Conservation (phyloP, 1,140 invertebrate genomes). For the Belonocnema kinseyi region DNA sequence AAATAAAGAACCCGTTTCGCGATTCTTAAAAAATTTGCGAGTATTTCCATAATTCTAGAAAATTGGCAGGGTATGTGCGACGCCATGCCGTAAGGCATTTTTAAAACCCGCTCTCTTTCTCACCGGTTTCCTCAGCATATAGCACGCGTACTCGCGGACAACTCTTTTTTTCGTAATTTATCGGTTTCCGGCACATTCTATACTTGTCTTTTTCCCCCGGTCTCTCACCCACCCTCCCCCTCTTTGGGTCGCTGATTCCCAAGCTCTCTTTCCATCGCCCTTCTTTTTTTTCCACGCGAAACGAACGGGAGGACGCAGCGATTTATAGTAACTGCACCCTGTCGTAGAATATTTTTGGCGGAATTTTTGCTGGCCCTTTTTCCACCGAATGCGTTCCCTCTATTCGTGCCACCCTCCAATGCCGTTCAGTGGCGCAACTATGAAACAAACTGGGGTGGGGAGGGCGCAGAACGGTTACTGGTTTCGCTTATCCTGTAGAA, state of each 20-base stretch:
- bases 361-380: conserved; percentile 59
- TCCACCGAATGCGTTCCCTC: conserved; percentile 51
- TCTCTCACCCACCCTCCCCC: conserved; percentile 6
- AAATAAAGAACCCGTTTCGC: not conserved
- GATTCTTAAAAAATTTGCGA: not conserved
- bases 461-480: conserved; percentile 15
- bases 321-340: conserved; percentile 68
- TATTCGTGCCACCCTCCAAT: conserved; percentile 52
- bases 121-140: conserved; percentile 13
- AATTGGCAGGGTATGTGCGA: conserved; percentile 36
- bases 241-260: conserved; percentile 1
- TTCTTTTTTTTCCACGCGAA: conserved; percentile 42
- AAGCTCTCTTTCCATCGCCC: not conserved
- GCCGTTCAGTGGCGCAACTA: conserved; percentile 32
- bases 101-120: conserved; percentile 48
- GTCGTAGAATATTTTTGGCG: conserved; percentile 67
- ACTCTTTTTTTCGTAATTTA: conserved; percentile 58
- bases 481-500: conserved; percentile 9
- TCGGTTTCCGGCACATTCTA: conserved; percentile 48
- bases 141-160: conserved; percentile 12
- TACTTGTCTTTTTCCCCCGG: conserved; percentile 4
- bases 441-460: not conserved
- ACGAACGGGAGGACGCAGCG: conserved; percentile 48
- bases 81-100: conserved; percentile 52
- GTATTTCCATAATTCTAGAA: conserved; percentile 40